Conservation (phyloP, 2,797 vertebrate species). For the Cyprinella venusta region DNA sequence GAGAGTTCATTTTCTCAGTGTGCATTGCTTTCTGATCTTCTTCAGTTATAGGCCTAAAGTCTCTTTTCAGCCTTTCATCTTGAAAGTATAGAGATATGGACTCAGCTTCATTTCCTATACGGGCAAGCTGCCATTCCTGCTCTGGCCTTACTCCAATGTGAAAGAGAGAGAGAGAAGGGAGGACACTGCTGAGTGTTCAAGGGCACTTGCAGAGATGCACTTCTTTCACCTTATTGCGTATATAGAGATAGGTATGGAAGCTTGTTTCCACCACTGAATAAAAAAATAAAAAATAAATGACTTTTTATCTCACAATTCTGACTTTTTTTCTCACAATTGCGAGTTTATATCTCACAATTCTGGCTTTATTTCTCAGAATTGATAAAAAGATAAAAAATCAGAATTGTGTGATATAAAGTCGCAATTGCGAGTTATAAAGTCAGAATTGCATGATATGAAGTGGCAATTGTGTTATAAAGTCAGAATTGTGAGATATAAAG, state of each 20-base stretch:
- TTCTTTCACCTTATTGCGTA: conserved; percentile 40
- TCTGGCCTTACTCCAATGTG: conserved; percentile 42
- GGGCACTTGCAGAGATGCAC: conserved; percentile 36
- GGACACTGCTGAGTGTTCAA: conserved; percentile 52
- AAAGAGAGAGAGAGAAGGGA: conserved; percentile 26
- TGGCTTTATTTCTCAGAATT: no score
- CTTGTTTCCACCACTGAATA: no score
- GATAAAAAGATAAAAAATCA: no score
- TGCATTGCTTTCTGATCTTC: not conserved
- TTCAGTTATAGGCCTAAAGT: conserved; percentile 17
- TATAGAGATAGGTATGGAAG: conserved; percentile 15
- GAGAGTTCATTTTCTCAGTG: not conserved
- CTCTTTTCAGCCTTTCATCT: conserved; percentile 43
- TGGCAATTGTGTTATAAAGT: no score
- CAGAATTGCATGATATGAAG: no score
- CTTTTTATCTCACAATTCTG: no score
- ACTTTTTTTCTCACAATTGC: no score
- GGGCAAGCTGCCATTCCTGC: conserved; percentile 50
- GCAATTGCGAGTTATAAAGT: no score
- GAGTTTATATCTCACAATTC: no score
- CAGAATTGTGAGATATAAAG: no score
- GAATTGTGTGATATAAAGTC: no score
- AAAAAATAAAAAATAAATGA: no score
- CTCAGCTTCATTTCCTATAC: conserved; percentile 53
- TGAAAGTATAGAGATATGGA: conserved; percentile 39